Base-by-base conservation (phyloP, 2,888 invertebrate species). In the Tridacna crocea region DNA sequence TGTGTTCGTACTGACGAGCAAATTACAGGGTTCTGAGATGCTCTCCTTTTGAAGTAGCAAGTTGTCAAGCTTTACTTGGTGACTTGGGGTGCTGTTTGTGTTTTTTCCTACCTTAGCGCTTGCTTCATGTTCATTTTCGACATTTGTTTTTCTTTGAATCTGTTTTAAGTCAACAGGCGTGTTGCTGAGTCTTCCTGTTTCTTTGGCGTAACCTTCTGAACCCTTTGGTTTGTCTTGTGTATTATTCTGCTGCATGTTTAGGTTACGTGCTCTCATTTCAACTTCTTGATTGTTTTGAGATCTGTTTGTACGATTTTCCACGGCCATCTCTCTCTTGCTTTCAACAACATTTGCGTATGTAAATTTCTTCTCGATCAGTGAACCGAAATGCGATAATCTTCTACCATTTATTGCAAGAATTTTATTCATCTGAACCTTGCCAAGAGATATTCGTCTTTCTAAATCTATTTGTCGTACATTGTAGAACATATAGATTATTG, bases 401-500 rank as follows among this genome's bases (percentile, higher is more conserved):
- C 79, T 47, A 4, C 75, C 61, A 63, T 75, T 80, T 13, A 75
- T 61, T 10, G 61, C 79, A 17, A 75, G 60, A 17, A 75, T 46
- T 4, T 74, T 27, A 13, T 24, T 26, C 10, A 72, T 22, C 19
- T 61, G 60, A n/a, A 24, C 6, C 8, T 51, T 15, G 1, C 79
- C 60, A 2, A 55, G 22, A 4, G 79, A 72, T 17, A 80, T 27
- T 12, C 75, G 65, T 63, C 75, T 60, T n/a, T 80, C 61, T 27
- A 75, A 27, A 24, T 58, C 66, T 6, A n/a, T 17, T 24, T 55
- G 26, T 73, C 48, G 26, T 6, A 15, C 26, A 63, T 48, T 22
- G 22, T 61, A 19, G 3, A 70, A 13, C 58, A 76, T 17, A 60
- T 76, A 76, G 19, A 70, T 13, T 6, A 76, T 1, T 11, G 51